Base-by-base conservation (phyloP, 2,888 invertebrate species). In the Cynaeus angustus region DNA sequence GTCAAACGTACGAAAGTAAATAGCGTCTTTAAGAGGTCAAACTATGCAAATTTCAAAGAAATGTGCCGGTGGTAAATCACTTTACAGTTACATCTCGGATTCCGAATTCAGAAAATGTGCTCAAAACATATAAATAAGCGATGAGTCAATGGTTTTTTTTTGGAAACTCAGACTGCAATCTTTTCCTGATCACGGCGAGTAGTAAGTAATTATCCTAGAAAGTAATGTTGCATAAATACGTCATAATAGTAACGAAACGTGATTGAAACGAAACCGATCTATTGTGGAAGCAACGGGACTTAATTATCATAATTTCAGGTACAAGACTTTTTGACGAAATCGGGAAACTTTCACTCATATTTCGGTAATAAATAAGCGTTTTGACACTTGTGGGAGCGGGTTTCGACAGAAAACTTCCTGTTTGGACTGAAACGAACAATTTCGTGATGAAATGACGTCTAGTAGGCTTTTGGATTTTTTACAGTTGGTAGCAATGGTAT, bases 301-400 rank as follows among this genome's bases (percentile, higher is more conserved):
- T 46, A 46, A 46, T 46, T 46, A 46, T 30, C 52, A 52, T 52
- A 53, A 30, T 30, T 53, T 43, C 13, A 7, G 43, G 10, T 12
- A 43, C 43, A 12, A 43, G 21, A 43, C 43, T 43, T 43, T 43
- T 46, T 46, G 46, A 46, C 46, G 46, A 46, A 46, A 50, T 28
- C n/a, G 26, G 26, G 48, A 16, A 33, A 38, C 37, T 55, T 55
- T 55, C 55, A 38, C 55, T 21, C 16, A 8, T 2, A 16, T 46
- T 46, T 46, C 46, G 46, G 46, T 16, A 46, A 46, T 46, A 46
- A 13, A 7, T 41, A 13, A 41, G 7, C 10, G 12, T 12, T 41
- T 41, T 41, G 41, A 12, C 41, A 41, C 41, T 41, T 1, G 46
- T 46, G 46, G 16, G 46, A 46, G 16, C 14, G 5, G 3, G 14